These are phyloP conservation scores for Ceyx melanurus DNA, from an alignment of 2,113 vertebrate species.

Conservation along the genomic window DNA sequence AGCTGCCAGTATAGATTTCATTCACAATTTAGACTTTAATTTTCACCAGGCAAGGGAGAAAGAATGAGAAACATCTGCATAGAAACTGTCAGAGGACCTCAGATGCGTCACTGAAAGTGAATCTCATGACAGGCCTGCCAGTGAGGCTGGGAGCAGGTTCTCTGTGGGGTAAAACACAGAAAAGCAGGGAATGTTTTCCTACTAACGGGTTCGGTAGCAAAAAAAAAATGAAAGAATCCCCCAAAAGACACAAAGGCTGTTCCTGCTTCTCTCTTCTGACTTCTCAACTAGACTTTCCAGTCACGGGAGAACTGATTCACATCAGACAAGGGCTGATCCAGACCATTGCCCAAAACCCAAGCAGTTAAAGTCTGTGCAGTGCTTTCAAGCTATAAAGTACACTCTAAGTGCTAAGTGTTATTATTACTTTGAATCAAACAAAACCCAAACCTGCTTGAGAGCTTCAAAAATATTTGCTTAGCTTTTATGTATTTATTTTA, in stretches of 20 bases:
- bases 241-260: not conserved
- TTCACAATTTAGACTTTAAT: conserved; percentile 22
- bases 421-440: conserved; percentile 63
- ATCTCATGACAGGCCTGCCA: not conserved
- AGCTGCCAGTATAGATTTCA: conserved; percentile 13
- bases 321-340: not conserved
- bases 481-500: conserved; percentile 66
- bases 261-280: not conserved
- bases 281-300: conserved; percentile 5
- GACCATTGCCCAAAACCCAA: conserved; percentile 6
- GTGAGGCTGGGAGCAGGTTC: not conserved
- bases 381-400: conserved; percentile 50
- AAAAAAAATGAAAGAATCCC: conserved; percentile 19
- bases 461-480: conserved; percentile 69
- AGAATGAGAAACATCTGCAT: conserved; percentile 2
- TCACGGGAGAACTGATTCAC: not conserved
- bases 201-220: not conserved
- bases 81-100: not conserved
- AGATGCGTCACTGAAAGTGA: not conserved
- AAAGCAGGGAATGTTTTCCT: not conserved
- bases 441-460: conserved; percentile 41
- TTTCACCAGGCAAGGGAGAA: conserved; percentile 18
- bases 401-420: conserved; percentile 54
- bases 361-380: conserved; percentile 28
- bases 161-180: not conserved